phyloP scores from a whole-genome alignment of 1,140 invertebrate species.

The Vollenhovia emeryi region DNA sequence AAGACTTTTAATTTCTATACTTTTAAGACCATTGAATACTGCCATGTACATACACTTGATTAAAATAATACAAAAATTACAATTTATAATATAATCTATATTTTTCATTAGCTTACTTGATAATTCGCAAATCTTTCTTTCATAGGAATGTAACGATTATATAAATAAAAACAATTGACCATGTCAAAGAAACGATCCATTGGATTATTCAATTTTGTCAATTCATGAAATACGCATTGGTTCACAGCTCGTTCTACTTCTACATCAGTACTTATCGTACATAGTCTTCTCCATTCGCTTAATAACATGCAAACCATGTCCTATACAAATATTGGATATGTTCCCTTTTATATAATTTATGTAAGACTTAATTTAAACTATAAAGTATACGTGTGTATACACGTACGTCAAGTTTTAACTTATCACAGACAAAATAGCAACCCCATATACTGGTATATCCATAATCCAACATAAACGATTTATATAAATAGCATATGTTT shows the following conservation, averaged over 20 bases:
- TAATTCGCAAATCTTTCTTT: conserved; percentile 64
- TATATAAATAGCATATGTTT: conserved; percentile 79
- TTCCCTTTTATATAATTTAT: conserved; percentile 3
- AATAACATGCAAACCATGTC: conserved; percentile 78
- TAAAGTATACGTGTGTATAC: neutral
- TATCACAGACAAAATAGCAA: conserved; percentile 78
- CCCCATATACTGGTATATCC: conserved; percentile 83
- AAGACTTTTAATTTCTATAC: neutral
- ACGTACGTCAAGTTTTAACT: conserved; percentile 74
- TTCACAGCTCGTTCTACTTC: conserved; percentile 82
- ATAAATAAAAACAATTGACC: conserved; percentile 54
- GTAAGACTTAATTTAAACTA: neutral
- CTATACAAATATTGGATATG: conserved; percentile 55
- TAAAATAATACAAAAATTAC: neutral
- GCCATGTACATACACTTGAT: too few relatives aligned
- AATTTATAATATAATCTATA: too few relatives aligned
- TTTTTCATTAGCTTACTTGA: conserved; percentile 52
- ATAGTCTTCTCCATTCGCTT: conserved; percentile 82
- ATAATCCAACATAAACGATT: conserved; percentile 82
- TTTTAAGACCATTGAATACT: neutral
- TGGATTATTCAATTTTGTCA: conserved; percentile 63
- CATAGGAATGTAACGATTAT: conserved; percentile 66
- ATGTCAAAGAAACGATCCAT: conserved; percentile 72
- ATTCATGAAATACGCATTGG: conserved; percentile 77
- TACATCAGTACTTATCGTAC: conserved; percentile 76